Percentiles rank a stretch among this genome's conserved stretches.
phyloP scores from a whole-genome alignment of 2,797 vertebrate species.

The Meda fulgida region DNA sequence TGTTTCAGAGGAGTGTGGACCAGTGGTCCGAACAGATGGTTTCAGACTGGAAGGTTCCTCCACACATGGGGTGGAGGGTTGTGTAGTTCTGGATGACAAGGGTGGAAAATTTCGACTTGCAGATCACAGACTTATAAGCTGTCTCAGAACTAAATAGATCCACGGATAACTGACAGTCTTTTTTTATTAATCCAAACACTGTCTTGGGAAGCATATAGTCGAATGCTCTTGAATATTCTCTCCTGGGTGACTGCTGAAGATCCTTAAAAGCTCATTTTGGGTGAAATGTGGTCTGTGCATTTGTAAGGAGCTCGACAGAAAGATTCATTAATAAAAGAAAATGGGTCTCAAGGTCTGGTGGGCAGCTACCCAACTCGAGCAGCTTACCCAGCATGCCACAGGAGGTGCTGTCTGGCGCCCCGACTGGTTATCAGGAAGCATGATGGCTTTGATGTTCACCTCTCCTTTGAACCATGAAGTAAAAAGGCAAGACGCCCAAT shows the following conservation, averaged over 20 bases:
- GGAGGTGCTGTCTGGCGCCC: constrained; percentile 56
- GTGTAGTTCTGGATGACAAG: constrained; percentile 19
- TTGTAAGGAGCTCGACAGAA: constrained; percentile 1
- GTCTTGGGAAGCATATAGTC: background rate
- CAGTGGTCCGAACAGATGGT: constrained; percentile 47
- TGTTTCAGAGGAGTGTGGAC: constrained; percentile 23
- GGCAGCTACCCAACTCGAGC: constrained; percentile 50
- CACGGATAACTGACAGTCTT: background rate
- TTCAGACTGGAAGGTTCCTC: constrained; percentile 36
- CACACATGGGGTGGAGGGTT: constrained; percentile 19
- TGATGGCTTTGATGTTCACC: constrained; percentile 44
- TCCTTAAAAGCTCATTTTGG: constrained; percentile 13
- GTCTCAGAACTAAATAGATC: background rate
- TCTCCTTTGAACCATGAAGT: constrained; percentile 40
- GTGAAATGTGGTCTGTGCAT: background rate
- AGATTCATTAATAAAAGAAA: constrained; percentile 41
- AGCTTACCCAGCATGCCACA: constrained; percentile 63
- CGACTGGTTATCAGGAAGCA: constrained; percentile 49
- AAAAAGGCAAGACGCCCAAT: constrained; percentile 38
- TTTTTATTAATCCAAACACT: background rate
- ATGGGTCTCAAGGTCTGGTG: constrained; percentile 37
- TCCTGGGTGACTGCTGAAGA: background rate
- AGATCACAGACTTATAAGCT: background rate
- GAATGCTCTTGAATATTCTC: constrained; percentile 2
- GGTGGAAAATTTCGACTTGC: constrained; percentile 13